Percentiles rank a stretch among this genome's conserved stretches.
These are phyloP conservation scores for Pachyseris speciosa DNA, from an alignment of 64 coral and sea anemone genomes.

Conservation along the genomic window DNA sequence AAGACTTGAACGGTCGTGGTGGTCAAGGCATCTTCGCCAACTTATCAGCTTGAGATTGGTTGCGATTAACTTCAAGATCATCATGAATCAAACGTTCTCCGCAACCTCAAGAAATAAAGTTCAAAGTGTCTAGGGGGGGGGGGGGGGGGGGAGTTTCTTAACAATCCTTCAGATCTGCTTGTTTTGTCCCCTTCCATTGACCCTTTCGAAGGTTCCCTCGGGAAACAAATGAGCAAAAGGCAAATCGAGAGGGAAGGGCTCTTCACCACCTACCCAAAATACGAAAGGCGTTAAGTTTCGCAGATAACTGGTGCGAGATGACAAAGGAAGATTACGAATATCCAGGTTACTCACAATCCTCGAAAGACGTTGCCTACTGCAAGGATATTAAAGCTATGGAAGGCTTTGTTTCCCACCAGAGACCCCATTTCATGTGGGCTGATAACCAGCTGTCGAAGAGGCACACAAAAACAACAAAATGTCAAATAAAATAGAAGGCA, in stretches of 20 bases:
- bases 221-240: not conserved
- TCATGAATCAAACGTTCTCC: not conserved
- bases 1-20: not conserved
- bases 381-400: not conserved
- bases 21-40: conserved; percentile 11
- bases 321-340: conserved; percentile 8
- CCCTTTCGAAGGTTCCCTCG: not conserved
- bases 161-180: not conserved
- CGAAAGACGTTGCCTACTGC: not conserved
- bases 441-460: conserved; percentile 45
- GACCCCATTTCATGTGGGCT: conserved; percentile 37
- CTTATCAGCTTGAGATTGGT: not conserved
- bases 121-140: not conserved
- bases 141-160: not conserved
- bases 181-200: not conserved
- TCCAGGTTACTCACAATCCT: not conserved
- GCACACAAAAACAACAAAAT: not conserved
- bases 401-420: not conserved
- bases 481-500: not conserved
- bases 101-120: not conserved
- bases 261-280: conserved; percentile 31
- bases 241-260: not conserved
- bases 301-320: conserved; percentile 5
- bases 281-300: not conserved
- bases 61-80: not conserved